Conservation (phyloP, 2,797 vertebrate species). For the Eurystomus glaucurus region DNA sequence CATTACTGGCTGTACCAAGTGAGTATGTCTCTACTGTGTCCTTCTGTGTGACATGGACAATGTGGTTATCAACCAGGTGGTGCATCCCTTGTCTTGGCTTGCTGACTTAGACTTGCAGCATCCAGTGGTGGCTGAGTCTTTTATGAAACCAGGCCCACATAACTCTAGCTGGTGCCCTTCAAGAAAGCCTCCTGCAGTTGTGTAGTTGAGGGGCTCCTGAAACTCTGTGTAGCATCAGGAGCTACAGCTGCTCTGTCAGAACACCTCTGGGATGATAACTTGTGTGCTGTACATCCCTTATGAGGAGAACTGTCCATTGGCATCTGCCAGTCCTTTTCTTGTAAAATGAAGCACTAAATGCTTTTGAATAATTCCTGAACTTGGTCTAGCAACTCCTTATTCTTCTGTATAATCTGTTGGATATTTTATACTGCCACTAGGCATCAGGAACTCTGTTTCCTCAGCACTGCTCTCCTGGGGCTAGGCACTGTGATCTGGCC, state of each 20-base stretch:
- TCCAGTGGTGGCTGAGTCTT: not conserved
- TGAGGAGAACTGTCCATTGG: not conserved
- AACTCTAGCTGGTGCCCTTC: not conserved
- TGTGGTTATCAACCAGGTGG: too few species aligned
- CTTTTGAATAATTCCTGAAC: not conserved
- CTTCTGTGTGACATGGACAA: too few species aligned
- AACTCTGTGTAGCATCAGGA: not conserved
- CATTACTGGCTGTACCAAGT: not conserved
- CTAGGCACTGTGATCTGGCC: not conserved
- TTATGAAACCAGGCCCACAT: rapidly evolving
- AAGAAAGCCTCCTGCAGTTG: not conserved
- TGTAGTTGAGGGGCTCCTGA: not conserved
- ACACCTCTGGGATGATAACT: not conserved
- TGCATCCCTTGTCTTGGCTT: not conserved
- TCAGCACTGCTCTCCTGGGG: not conserved
- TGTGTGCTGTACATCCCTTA: not conserved
- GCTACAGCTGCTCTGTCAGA: not conserved
- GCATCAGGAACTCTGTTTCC: not conserved
- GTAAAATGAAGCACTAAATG: not conserved
- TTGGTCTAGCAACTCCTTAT: not conserved
- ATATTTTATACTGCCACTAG: not conserved
- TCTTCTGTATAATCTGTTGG: not conserved
- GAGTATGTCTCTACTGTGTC: not conserved
- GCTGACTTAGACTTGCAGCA: not conserved
- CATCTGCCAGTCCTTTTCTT: not conserved